Percentiles rank a stretch among this genome's conserved stretches.
phyloP scores from a whole-genome alignment of 2,797 vertebrate species.

The Scolopax rusticola region DNA sequence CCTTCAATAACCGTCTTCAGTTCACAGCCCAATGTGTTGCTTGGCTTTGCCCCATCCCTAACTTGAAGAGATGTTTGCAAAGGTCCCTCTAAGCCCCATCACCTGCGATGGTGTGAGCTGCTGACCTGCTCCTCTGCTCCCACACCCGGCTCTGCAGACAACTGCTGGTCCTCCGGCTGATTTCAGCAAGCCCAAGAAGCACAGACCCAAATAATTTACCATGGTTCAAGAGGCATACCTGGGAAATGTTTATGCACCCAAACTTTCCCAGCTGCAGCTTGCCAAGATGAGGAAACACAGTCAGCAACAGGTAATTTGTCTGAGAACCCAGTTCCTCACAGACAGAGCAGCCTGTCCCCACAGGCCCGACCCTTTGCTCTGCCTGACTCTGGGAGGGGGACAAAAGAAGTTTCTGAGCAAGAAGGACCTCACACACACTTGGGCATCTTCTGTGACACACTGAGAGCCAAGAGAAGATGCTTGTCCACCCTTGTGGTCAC shows the following conservation, averaged over 20 bases:
- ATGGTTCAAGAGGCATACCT: background rate
- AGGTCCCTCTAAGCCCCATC: background rate
- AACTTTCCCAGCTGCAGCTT: background rate
- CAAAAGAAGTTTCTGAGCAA: background rate
- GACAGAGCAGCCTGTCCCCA: background rate
- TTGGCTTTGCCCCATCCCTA: background rate
- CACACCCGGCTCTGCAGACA: background rate
- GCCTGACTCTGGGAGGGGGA: background rate
- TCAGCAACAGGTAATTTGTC: background rate
- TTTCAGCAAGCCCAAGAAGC: background rate
- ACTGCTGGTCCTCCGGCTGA: accelerated
- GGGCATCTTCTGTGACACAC: background rate
- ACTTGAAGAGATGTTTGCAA: background rate
- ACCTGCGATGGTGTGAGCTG: accelerated
- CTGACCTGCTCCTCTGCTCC: background rate
- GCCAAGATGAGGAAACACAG: background rate
- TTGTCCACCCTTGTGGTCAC: background rate
- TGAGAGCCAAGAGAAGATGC: background rate
- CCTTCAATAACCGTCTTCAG: background rate
- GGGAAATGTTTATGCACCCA: background rate
- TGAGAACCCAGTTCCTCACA: accelerated
- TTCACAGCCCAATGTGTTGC: background rate
- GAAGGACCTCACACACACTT: background rate
- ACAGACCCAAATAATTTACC: background rate
- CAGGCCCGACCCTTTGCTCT: background rate